These are phyloP conservation scores for Philereme transversata DNA, from an alignment of 2,888 invertebrate genomes.

Conservation along the genomic window DNA sequence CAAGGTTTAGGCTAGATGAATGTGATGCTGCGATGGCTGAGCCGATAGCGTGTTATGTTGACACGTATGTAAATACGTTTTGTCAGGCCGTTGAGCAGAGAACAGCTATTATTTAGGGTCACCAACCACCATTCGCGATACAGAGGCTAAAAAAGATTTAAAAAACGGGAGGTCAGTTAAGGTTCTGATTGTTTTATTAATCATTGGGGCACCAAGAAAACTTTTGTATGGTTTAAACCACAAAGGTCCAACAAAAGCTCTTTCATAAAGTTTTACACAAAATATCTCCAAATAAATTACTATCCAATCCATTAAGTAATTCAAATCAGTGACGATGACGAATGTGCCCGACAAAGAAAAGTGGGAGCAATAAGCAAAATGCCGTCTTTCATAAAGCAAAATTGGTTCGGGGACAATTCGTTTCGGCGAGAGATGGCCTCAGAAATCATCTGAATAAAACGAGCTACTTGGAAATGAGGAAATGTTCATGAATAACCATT, in stretches of 20 bases:
- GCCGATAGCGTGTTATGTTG: conserved; percentile 61
- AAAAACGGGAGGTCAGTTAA: too few species aligned
- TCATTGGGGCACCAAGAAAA: too few species aligned
- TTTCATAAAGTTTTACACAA: conserved; percentile 1
- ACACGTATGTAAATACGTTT: conserved; percentile 55
- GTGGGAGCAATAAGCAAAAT: conserved; percentile 76
- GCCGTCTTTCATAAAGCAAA: conserved; percentile 73
- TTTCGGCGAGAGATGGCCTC: conserved; percentile 44
- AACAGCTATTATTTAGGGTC: conserved; percentile 20
- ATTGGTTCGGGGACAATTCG: conserved; percentile 75
- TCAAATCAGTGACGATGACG: conserved; percentile 63
- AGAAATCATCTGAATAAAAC: conserved; percentile 51
- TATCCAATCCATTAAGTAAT: conserved; percentile 52
- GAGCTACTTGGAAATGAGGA: conserved; percentile 25
- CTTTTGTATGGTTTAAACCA: too few species aligned
- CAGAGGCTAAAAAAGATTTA: neutral
- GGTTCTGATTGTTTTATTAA: too few species aligned
- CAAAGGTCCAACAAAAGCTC: neutral
- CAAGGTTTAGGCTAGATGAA: conserved; percentile 73
- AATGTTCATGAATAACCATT: conserved; percentile 18
- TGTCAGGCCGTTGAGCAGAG: conserved; percentile 15
- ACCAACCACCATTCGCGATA: conserved; percentile 2
- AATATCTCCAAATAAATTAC: conserved; percentile 41
- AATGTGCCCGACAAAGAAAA: conserved; percentile 69
- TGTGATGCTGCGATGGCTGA: conserved; percentile 60